phyloP scores from a whole-genome alignment of 2,888 invertebrate genomes.

The Arenicola marina region DNA sequence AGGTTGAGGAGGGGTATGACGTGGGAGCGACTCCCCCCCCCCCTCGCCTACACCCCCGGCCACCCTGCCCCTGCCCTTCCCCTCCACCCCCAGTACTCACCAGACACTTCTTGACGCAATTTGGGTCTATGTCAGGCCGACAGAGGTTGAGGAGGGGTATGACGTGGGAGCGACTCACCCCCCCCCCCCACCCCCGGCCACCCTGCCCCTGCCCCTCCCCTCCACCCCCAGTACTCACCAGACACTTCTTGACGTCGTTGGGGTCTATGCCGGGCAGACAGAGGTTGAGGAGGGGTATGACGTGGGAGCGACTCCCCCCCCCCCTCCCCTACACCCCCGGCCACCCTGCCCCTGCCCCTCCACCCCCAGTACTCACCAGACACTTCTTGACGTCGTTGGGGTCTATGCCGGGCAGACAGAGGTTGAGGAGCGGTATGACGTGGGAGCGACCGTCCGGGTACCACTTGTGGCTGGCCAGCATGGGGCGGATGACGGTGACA shows the following conservation, averaged over 20 bases:
- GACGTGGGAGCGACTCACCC: no score
- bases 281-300: slow-evolving; percentile 79
- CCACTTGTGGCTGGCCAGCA: slow-evolving; percentile 64
- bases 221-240: slow-evolving; percentile 54
- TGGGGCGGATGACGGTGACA: slow-evolving; percentile 58
- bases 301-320: slow-evolving; percentile 79
- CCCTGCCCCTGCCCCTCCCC: no score
- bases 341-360: no score
- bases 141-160: neutral
- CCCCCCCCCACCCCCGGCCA: no score
- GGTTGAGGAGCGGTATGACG: slow-evolving; percentile 79
- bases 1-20: neutral
- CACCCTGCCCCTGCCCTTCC: no score
- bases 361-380: slow-evolving; percentile 52
- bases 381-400: slow-evolving; percentile 78
- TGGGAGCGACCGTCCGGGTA: slow-evolving; percentile 74
- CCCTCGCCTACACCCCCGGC: no score
- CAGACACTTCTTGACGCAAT: no score
- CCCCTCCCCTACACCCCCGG: no score
- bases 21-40: no score
- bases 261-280: slow-evolving; percentile 87
- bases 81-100: no score
- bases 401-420: slow-evolving; percentile 85
- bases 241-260: slow-evolving; percentile 74
- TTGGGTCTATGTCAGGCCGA: neutral